Conservation (phyloP, 2,113 vertebrate species). For the Hepsetus odoe region DNA sequence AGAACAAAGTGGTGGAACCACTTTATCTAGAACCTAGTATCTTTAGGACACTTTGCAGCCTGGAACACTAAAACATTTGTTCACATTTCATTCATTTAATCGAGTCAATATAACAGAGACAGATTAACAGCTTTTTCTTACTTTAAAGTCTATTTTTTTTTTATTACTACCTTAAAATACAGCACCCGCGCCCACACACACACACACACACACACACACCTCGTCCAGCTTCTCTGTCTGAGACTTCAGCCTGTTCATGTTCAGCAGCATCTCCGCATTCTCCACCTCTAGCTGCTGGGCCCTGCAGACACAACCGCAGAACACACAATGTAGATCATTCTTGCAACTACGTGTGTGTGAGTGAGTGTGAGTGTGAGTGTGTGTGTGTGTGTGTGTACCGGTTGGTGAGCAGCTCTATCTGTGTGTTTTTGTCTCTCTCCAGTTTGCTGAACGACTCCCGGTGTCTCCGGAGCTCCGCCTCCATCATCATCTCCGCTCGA, state of each 20-base stretch:
- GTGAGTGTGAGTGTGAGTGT: not conserved
- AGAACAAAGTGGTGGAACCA: too few relatives aligned
- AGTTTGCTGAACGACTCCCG: slow-evolving; percentile 86
- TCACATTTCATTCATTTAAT: too few relatives aligned
- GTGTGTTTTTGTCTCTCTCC: slow-evolving; percentile 86
- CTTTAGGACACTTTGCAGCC: too few relatives aligned
- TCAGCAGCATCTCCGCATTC: slow-evolving; percentile 80
- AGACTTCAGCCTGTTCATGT: slow-evolving; percentile 83
- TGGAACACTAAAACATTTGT: too few relatives aligned
- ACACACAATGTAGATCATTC: too few relatives aligned
- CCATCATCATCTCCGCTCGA: slow-evolving; percentile 82
- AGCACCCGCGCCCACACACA: too few relatives aligned
- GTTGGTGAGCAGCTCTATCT: slow-evolving; percentile 88
- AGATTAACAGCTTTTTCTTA: too few relatives aligned
- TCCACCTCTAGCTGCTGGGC: slow-evolving; percentile 92
- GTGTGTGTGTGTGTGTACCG: slow-evolving; percentile 73
- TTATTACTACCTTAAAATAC: too few relatives aligned
- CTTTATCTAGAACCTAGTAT: too few relatives aligned
- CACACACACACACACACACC: slow-evolving; percentile 70
- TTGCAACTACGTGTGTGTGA: too few relatives aligned
- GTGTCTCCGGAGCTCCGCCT: slow-evolving; percentile 84
- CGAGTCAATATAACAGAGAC: too few relatives aligned
- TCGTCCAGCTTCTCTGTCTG: slow-evolving; percentile 93
- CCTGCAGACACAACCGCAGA: slow-evolving; percentile 71
- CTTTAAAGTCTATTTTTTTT: too few relatives aligned